Evolutionary conservation across 92 coral and sea anemone genomes (phyloP).

Genomic region (Scolanthus callimorphus): DNA sequence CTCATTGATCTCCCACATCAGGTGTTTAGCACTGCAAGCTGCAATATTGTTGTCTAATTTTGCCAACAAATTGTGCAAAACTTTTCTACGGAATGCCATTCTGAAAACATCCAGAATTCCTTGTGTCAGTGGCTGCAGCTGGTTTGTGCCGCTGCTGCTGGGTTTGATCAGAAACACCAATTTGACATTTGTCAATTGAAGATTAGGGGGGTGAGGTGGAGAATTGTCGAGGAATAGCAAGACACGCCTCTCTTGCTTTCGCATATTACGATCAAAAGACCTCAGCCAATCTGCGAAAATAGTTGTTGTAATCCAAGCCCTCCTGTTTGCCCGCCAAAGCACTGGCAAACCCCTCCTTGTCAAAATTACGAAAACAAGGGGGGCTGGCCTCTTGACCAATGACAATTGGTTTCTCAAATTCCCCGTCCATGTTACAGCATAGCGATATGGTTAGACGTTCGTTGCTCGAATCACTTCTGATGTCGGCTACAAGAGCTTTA

Average conservation of each 20-base stretch:
- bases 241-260: slow-evolving; percentile 8
- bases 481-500: slow-evolving; percentile 2
- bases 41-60: background rate
- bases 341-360: slow-evolving; percentile 1
- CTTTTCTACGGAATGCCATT: slow-evolving; percentile 19
- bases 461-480: background rate
- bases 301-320: slow-evolving; percentile 35
- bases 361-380: slow-evolving; percentile 2
- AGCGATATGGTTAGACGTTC: slow-evolving; percentile 19
- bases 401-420: slow-evolving; percentile 21
- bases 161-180: slow-evolving; percentile 14
- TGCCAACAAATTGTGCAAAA: slow-evolving; percentile 1
- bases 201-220: slow-evolving; percentile 32
- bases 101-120: slow-evolving; percentile 19
- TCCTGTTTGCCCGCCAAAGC: slow-evolving; percentile 24
- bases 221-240: slow-evolving; percentile 14
- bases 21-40: background rate
- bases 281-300: slow-evolving; percentile 29
- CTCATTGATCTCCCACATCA: slow-evolving; percentile 25
- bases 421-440: slow-evolving; percentile 26
- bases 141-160: background rate
- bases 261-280: slow-evolving; percentile 14
- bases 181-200: slow-evolving; percentile 15
- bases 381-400: slow-evolving; percentile 10
- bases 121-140: slow-evolving; percentile 15